Evolutionary conservation across 2,888 invertebrate species (phyloP), one percentile per base, ranked within the genome.

Genomic region (Carpatolechia fugitivella): DNA sequence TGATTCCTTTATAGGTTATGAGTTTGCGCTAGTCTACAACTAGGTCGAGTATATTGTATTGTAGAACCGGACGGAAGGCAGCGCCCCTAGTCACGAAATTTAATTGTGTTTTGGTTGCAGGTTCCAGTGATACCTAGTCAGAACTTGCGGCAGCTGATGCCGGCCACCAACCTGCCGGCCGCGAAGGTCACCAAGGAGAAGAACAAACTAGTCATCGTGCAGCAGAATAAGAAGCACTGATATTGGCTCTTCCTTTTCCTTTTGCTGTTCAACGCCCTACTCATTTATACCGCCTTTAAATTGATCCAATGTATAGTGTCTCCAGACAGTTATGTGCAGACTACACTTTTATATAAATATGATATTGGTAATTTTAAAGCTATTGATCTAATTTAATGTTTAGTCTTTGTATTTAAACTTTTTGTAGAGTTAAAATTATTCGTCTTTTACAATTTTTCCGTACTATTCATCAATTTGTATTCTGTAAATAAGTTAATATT

Each of bases 101-200:
- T n/a, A n/a, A 24, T 24, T 24, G 24, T 24, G 7, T 20, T 41
- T 11, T 10, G 11, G 33, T 72, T 73, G 36, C 91, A 92, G 76
- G 85, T 87, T 6, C 88, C 91, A 0, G 76, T 90, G 33, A 93
- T 94, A 70, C 93, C 94, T 29, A 93, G 93, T 70, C 93, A 93
- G 71, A 93, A 94, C 67, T 77, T 94, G 44, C 92, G 94, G 56
- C 94, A 94, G 69, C 78, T 95, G 47, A 93, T 92, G 83, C 91
- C 93, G 31, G 92, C 93, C 0, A 91, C 91, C 29, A 90, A 92
- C 38, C 77, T 91, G 30, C 93, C 94, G 0, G 93, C 92, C 30
- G 95, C 96, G 1, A 96, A 94, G 82, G 96, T 96, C 31, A 96
- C 96, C 0, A 92, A 95, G 60, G 94, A 95, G 76, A 94, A 94